phyloP scores from a whole-genome alignment of 2,113 vertebrate genomes.

The Chloropsis hardwickii region DNA sequence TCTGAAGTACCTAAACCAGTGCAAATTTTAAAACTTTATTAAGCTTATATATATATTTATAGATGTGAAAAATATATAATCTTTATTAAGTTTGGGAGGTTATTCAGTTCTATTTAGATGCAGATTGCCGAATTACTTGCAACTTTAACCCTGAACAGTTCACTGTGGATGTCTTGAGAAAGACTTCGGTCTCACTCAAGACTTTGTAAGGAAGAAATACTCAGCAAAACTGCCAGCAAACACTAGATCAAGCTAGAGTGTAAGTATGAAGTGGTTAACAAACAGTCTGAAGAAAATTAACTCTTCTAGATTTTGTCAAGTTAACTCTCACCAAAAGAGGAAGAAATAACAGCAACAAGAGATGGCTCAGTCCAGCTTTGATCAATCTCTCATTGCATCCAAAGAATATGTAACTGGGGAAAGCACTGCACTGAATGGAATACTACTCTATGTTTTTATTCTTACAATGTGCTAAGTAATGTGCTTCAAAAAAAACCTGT shows the following conservation, averaged over 20 bases:
- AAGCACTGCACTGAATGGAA: background rate
- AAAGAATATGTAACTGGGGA: background rate
- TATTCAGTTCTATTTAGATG: background rate
- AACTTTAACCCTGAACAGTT: background rate
- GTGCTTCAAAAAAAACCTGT: background rate
- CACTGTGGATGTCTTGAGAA: background rate
- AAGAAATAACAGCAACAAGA: background rate
- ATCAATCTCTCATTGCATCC: background rate
- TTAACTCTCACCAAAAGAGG: background rate
- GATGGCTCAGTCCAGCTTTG: background rate
- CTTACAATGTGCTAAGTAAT: background rate
- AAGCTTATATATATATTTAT: background rate
- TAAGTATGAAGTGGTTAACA: background rate
- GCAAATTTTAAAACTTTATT: background rate
- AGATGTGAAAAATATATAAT: background rate
- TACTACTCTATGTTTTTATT: background rate
- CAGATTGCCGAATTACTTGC: background rate
- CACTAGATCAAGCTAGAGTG: background rate
- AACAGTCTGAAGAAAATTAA: background rate
- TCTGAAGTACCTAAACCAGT: background rate
- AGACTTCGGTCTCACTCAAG: background rate
- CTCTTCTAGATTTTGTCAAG: background rate
- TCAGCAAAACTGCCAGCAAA: background rate
- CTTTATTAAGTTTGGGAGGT: background rate
- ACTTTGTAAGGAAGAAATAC: background rate